phyloP scores from a whole-genome alignment of 2,797 vertebrate species.

The Sarcophilus harrisii region DNA sequence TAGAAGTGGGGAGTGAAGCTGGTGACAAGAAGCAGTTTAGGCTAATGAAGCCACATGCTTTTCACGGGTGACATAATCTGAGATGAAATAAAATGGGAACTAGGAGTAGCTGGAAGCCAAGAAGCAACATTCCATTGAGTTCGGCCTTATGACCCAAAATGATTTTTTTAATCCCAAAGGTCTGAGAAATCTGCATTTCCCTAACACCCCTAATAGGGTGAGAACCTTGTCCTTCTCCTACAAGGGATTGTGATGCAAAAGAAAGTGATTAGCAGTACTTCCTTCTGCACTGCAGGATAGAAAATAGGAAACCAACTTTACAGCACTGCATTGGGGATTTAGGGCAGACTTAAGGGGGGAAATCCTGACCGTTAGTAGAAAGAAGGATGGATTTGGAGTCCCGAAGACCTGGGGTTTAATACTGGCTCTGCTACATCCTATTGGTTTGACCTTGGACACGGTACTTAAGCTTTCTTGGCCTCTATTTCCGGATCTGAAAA shows the following conservation, averaged over 20 bases:
- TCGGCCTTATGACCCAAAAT: not conserved
- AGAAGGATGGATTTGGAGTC: not conserved
- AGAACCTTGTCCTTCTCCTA: not conserved
- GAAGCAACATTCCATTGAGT: not conserved
- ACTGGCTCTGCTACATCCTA: not conserved
- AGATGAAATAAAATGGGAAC: not conserved
- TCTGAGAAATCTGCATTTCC: not conserved
- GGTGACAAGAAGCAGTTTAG: not conserved
- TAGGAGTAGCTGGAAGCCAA: not conserved
- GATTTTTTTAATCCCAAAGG: not conserved
- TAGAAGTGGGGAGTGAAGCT: not conserved
- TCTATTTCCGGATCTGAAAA: constrained; percentile 5
- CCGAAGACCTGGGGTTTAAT: not conserved
- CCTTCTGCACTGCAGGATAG: not conserved
- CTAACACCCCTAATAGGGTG: no score
- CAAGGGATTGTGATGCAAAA: not conserved
- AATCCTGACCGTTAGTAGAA: not conserved
- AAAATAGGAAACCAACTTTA: not conserved
- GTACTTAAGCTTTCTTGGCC: not conserved
- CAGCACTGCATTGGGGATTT: not conserved
- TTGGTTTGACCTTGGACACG: not conserved
- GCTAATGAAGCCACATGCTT: not conserved
- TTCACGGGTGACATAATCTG: not conserved
- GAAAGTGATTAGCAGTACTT: not conserved
- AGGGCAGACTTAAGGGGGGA: not conserved